Evolutionary conservation across 2,888 invertebrate species (phyloP).

Genomic region (Erebia palarica): DNA sequence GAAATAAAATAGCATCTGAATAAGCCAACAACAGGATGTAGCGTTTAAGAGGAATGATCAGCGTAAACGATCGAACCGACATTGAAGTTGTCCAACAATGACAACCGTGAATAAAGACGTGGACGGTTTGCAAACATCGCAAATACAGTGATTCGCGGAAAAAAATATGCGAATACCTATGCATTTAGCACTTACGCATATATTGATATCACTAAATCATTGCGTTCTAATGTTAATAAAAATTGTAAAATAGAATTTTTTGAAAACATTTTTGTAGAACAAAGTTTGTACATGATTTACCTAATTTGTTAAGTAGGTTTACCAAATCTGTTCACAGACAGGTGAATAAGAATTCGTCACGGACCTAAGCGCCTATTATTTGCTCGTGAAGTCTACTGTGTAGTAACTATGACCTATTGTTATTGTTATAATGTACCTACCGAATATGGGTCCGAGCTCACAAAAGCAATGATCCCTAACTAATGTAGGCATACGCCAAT

Average conservation of each 20-base stretch:
- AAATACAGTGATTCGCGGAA: constrained; percentile 23
- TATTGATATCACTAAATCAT: not conserved
- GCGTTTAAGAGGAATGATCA: constrained; percentile 62
- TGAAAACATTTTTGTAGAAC: not conserved
- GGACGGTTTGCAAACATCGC: constrained; percentile 44
- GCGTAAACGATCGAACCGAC: constrained; percentile 57
- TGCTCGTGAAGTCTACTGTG: not conserved
- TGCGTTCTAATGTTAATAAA: constrained; percentile 19
- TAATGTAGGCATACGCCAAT: constrained; percentile 39
- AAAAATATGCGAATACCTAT: constrained; percentile 1
- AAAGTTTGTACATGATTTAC: not conserved
- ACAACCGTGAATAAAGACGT: constrained; percentile 50
- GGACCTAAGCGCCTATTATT: constrained; percentile 1
- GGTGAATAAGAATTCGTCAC: not conserved
- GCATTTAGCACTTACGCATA: no score
- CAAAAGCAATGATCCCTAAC: constrained; percentile 40
- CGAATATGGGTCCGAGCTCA: constrained; percentile 13
- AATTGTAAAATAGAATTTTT: not conserved
- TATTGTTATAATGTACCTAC: constrained; percentile 12
- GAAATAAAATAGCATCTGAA: constrained; percentile 15
- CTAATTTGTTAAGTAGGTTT: no score
- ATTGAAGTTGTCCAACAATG: constrained; percentile 50
- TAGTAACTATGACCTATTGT: constrained; percentile 17
- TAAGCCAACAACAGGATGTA: constrained; percentile 59
- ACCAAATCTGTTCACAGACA: not conserved